Conservation (phyloP, 2,113 vertebrate species). For the Apteryx mantelli region DNA sequence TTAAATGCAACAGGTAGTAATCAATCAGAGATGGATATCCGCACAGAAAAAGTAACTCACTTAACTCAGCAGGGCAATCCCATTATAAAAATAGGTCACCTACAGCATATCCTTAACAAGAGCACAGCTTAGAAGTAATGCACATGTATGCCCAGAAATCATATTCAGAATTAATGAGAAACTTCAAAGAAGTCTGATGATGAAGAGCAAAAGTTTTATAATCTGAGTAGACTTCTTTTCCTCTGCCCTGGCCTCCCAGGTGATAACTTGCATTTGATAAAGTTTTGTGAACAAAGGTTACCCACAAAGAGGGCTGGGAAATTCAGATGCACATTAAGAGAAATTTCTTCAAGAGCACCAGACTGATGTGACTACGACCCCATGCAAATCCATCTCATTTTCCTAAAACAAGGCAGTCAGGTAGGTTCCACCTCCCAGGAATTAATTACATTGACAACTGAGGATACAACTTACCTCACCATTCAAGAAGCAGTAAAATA, state of each 20-base stretch:
- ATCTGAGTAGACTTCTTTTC: background rate
- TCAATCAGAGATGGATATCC: background rate
- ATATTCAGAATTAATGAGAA: background rate
- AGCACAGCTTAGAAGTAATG: background rate
- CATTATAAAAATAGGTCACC: background rate
- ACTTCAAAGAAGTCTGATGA: background rate
- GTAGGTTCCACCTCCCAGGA: background rate
- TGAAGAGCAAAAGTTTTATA: background rate
- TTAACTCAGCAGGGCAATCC: background rate
- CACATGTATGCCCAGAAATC: background rate
- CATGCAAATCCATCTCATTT: background rate
- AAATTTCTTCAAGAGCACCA: background rate
- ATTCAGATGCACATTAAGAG: background rate
- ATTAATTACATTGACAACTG: background rate
- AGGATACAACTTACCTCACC: constrained; percentile 89
- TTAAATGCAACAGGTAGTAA: background rate
- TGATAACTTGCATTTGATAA: background rate
- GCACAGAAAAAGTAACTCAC: background rate
- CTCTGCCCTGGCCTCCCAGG: background rate
- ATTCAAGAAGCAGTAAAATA: constrained; percentile 99
- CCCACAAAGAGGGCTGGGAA: background rate
- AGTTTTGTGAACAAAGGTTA: background rate
- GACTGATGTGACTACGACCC: background rate
- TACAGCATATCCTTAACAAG: background rate
- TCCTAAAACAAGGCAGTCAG: background rate